Percentiles rank a stretch among this genome's conserved stretches.
Evolutionary conservation across 1,140 invertebrate species (phyloP).

Genomic region (Galleria mellonella): DNA sequence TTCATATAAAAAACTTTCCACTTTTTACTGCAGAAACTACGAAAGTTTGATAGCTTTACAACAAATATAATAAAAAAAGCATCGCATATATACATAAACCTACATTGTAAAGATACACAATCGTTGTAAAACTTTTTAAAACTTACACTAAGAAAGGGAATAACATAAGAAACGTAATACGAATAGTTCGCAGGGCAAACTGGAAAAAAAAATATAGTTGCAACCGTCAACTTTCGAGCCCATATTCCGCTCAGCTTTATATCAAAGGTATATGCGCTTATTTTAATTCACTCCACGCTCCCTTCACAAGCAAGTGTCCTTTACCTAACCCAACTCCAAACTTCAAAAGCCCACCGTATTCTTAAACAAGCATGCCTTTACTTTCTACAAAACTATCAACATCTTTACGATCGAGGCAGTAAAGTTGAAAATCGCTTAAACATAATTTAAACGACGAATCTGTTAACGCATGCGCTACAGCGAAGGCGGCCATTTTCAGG

Average conservation of each 20-base stretch:
- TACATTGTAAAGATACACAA: too few relatives aligned
- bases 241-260: constrained; percentile 1
- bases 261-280: constrained; percentile 8
- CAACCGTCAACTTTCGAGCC: neutral
- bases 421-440: constrained; percentile 8
- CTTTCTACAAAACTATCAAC: neutral
- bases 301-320: constrained; percentile 31
- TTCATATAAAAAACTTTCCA: too few relatives aligned
- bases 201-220: neutral
- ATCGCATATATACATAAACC: too few relatives aligned
- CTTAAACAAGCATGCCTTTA: constrained; percentile 5
- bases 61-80: too few relatives aligned
- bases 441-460: neutral
- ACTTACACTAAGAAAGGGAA: too few relatives aligned
- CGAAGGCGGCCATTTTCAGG: constrained; percentile 37
- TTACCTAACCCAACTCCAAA: constrained; percentile 30
- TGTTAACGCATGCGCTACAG: constrained; percentile 22
- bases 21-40: too few relatives aligned
- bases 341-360: constrained; percentile 33
- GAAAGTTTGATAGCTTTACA: too few relatives aligned
- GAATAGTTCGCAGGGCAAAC: too few relatives aligned
- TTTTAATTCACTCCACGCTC: constrained; percentile 22
- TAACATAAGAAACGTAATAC: too few relatives aligned
- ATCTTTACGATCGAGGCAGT: neutral
- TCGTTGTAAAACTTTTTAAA: too few relatives aligned